phyloP scores from a whole-genome alignment of 1,140 invertebrate species.

The Cotesia chilonis region DNA sequence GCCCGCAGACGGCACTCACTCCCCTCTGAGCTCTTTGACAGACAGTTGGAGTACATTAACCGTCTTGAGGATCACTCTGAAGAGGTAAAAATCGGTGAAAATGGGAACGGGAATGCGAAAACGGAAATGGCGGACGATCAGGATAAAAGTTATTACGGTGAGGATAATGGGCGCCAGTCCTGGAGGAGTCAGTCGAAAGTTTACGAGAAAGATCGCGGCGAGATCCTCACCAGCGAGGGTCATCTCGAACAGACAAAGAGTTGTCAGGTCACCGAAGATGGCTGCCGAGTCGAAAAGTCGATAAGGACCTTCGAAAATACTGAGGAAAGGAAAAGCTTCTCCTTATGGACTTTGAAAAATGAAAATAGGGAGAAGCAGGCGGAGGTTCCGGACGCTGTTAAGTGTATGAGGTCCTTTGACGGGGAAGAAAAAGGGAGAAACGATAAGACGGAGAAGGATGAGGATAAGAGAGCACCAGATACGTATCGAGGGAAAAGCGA shows the following conservation, averaged over 20 bases:
- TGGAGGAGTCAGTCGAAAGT: slow-evolving; percentile 45
- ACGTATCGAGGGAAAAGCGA: not conserved
- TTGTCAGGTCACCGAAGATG: slow-evolving; percentile 26
- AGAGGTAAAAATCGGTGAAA: slow-evolving; percentile 54
- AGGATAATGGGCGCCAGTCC: slow-evolving; percentile 28
- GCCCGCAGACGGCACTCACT: slow-evolving; percentile 67
- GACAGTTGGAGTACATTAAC: slow-evolving; percentile 75
- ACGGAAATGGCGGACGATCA: slow-evolving; percentile 1
- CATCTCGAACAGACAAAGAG: slow-evolving; percentile 37
- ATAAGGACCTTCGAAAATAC: slow-evolving; percentile 40
- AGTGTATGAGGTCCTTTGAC: slow-evolving; percentile 19
- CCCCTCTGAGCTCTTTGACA: slow-evolving; percentile 73
- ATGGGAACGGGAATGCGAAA: not conserved
- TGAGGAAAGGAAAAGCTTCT: slow-evolving; percentile 30
- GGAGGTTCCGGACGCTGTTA: not conserved
- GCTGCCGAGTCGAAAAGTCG: slow-evolving; percentile 37
- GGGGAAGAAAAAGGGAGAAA: not conserved
- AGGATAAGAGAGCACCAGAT: slow-evolving; percentile 11
- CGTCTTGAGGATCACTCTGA: slow-evolving; percentile 59
- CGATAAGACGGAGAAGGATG: slow-evolving; percentile 12
- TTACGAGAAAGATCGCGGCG: slow-evolving; percentile 31
- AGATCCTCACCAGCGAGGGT: slow-evolving; percentile 42
- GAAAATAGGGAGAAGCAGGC: not conserved
- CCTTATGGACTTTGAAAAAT: slow-evolving; percentile 29
- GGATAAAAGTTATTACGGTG: not conserved